Base-by-base conservation (phyloP, 2,888 invertebrate species). In the Empis livida region DNA sequence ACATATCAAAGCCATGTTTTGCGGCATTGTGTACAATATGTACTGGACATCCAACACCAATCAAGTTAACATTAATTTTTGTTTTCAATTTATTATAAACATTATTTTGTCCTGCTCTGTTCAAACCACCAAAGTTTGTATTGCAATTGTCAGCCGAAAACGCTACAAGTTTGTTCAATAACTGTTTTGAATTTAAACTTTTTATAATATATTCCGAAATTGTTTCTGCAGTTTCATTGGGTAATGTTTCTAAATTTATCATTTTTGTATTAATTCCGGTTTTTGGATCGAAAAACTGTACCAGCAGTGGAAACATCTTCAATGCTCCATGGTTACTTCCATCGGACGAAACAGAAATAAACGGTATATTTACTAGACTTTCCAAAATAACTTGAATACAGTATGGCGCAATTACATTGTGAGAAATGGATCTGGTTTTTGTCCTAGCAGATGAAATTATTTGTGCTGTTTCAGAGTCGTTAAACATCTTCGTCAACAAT, bases 71-170 rank as follows among this genome's bases (percentile, higher is more conserved):
- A n/a, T 16, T 30, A 23, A 42, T 27, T n/a, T 11, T 15, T 30
- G 14, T 10, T 42, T 42, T 42, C 17, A 51, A 17, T 42, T 45
- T n/a, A 20, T 44, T 17, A 38, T 46, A 49, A 8, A 53, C 47
- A 45, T 55, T 55, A 14, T 46, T 37, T 14, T 43, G 11, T 14
- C 53, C 51, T 42, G 41, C 35, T 9, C 53, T 46, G 15, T 50
- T 10, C 32, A 48, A 32, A 6, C 52, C 53, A 15, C 54, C 54
- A 42, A 55, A 55, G 42, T 55, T 56, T 10, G 49, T 52, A 17
- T 50, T 50, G 35, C 43, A 45, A 42, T 50, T 50, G 17, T 50
- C 50, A 10, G 35, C 48, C 8, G 37, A 31, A 38, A 45, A 50
- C 11, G 48, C 47, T 20, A 40, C 20, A 40, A 40, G 16, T 17